Conservation (phyloP, 2,888 invertebrate genomes). For the Cryptosula pallasiana region DNA sequence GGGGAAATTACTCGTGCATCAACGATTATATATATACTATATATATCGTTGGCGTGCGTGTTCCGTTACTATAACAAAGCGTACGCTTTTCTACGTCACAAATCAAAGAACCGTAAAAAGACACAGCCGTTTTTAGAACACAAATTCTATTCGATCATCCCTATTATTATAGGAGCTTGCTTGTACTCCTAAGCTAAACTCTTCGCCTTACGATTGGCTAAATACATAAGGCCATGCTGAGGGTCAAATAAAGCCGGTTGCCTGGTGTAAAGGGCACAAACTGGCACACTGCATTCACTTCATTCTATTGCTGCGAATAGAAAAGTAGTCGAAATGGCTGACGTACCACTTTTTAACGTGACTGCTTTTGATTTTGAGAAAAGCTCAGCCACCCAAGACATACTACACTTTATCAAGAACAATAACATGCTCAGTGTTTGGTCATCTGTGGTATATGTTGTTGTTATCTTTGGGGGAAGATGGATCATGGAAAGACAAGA, state of each 20-base stretch:
- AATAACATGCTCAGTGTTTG: slow-evolving; percentile 94
- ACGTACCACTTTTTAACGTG: not conserved
- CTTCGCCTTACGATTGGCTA: not conserved
- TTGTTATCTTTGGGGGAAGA: slow-evolving; percentile 87
- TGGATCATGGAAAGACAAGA: slow-evolving; percentile 87
- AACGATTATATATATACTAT: too few species aligned
- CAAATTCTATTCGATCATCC: too few species aligned
- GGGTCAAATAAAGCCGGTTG: not conserved
- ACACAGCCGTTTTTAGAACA: too few species aligned
- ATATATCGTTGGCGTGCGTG: too few species aligned
- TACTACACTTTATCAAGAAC: slow-evolving; percentile 55
- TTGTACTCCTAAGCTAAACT: too few species aligned
- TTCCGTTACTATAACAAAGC: too few species aligned
- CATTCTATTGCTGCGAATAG: not conserved
- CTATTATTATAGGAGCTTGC: too few species aligned
- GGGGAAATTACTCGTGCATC: too few species aligned
- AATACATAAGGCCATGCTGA: not conserved
- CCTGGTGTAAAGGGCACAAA: not conserved
- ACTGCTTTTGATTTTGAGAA: slow-evolving; percentile 18
- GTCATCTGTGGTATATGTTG: slow-evolving; percentile 69
- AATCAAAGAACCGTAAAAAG: too few species aligned
- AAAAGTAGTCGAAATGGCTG: not conserved
- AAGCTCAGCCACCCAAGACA: not conserved
- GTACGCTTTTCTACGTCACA: too few species aligned
- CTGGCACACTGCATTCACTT: not conserved